Base-by-base conservation (phyloP, 2,797 vertebrate species). In the Micromesistius poutassou region DNA sequence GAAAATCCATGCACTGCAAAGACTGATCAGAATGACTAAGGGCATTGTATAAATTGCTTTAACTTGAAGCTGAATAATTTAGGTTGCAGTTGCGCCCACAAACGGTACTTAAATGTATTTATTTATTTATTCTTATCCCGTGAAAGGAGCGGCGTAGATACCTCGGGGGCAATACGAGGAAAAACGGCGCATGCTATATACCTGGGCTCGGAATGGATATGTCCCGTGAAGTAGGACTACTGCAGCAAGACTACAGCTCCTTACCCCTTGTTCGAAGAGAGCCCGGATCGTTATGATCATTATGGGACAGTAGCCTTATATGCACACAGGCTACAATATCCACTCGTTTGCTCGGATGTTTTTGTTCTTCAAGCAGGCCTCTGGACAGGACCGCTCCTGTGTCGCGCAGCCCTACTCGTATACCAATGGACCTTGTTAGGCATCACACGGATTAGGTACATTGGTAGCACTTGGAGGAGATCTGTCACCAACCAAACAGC, bases 231-330 rank as follows among this genome's bases (percentile, higher is more conserved):
- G 79, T 80, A 77, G 87, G 80, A 68, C 62, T 81, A 89, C 89
- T 82, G 90, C 91, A 88, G 88, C 85, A 40, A 86, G 55, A 78
- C 87, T 81, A 81, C 87, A 82, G 72, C 73, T 74, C 68, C 91
- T 92, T 90, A 92, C 91, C 92, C 90, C 91, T 73, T 90, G 90
- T 79, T 92, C 88, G 80, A 92, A 79, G 87, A 93, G 89, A 88
- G 87, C 83, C 91, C 88, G 91, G 90, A 93, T 90, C 88, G 91
- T 92, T 78, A 91, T 89, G 90, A 91, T 85, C 92, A 91, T 93
- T 14, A 85, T 91, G 84, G 85, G 75, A 81, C 81, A 87, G 85
- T 85, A 86, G 89, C 86, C 79, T 78, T 28, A 28, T 28, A 68
- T 28, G 74, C 77, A 83, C 85, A 86, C 83, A 79, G 82, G 79